Evolutionary conservation across 2,797 vertebrate genomes (phyloP).

Genomic region (Hylomyscus alleni): DNA sequence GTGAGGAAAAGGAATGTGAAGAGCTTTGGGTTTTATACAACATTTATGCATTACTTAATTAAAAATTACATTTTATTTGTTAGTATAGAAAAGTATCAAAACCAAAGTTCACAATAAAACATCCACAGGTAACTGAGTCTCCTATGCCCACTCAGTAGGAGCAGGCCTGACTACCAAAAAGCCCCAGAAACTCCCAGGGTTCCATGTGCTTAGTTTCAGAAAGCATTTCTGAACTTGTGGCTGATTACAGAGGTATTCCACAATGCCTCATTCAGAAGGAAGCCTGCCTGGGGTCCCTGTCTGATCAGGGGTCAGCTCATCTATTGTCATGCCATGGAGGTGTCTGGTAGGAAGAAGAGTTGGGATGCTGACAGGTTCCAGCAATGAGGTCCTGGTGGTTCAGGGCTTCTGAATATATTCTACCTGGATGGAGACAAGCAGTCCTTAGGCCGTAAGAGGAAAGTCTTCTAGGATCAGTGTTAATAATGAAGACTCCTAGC

Average conservation of each 20-base stretch:
- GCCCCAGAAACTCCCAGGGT: not conserved
- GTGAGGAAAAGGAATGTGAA: not conserved
- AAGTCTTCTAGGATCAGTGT: not conserved
- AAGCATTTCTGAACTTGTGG: not conserved
- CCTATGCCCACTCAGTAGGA: not conserved
- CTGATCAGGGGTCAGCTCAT: not conserved
- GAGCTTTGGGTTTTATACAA: not conserved
- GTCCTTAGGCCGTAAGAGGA: not conserved
- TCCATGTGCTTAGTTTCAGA: not conserved
- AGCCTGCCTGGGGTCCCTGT: not conserved
- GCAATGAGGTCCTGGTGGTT: not conserved
- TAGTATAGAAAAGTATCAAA: not conserved
- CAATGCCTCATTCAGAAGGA: not conserved
- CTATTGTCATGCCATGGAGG: not conserved
- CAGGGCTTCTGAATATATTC: constrained; percentile 1
- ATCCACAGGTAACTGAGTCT: not conserved
- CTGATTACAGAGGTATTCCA: not conserved
- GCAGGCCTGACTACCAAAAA: not conserved
- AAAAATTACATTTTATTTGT: not conserved
- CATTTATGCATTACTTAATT: not conserved
- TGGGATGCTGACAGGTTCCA: not conserved
- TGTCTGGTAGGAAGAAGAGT: not conserved
- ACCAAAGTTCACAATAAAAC: not conserved
- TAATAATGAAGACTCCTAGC: constrained; percentile 23
- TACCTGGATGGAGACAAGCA: not conserved